Evolutionary conservation across 1,140 invertebrate genomes (phyloP), one percentile per base, ranked within the genome.

Genomic region (Phthorimaea operculella): DNA sequence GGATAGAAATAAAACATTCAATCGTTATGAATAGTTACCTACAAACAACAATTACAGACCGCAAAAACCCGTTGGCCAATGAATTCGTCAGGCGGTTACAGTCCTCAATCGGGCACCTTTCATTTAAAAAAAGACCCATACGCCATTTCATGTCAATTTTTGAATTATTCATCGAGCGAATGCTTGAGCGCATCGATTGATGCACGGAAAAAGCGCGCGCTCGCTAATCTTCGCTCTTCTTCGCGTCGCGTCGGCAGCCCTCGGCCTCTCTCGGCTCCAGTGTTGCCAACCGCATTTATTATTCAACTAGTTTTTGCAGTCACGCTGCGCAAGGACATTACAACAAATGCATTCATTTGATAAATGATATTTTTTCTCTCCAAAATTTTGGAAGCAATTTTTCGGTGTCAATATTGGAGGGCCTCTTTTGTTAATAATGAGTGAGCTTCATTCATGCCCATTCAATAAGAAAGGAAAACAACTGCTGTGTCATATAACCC

Each of bases 131-230:
- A 81, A 81, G 75, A 80, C 79, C 79, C 79, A 84, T 84, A 84
- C 81, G 81, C 81, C 81, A 84, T 84, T 84, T 84, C 81, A 84
- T 84, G 81, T 83, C 81, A 84, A 84, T 84, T 84, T 82, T 81
- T 84, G 81, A 84, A 84, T 84, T 81, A 84, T 84, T 84, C 81
- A 84, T 84, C 63, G 78, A 77, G 76, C 78, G 76, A 84, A 81
- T 82, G 79, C 79, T 76, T 75, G 78, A 76, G 78, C 81, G 81
- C 79, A 84, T 83, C 81, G 79, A 84, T 84, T 84, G 81, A 84
- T 81, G 79, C 81, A 81, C 76, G 76, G 73, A 85, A 85, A 85
- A 85, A 85, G 74, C 69, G 70, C 79, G 66, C 76, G 72, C 72
- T 79, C 73, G 78, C 81, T 85, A 85, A 85, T 85, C 81, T 85